phyloP scores from a whole-genome alignment of 2,888 invertebrate species.

The Ochlodes sylvanus region DNA sequence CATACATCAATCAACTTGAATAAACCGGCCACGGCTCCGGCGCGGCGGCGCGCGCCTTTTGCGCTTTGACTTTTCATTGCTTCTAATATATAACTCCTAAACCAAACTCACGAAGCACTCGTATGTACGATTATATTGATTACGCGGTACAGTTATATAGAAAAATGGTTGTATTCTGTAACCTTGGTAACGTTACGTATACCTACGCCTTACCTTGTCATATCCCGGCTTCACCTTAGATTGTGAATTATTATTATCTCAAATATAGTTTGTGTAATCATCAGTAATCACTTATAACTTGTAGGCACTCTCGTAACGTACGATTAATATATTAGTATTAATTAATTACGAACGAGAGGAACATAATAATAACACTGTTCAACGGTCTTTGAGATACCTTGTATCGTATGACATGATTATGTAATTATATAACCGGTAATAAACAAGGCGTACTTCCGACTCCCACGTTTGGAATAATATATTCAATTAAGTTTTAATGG shows the following conservation, averaged over 20 bases:
- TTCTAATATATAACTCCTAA: conserved; percentile 6
- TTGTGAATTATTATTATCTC: no score
- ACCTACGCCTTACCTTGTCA: no score
- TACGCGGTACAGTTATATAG: not conserved
- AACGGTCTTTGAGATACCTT: not conserved
- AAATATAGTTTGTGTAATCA: no score
- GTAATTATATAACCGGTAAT: not conserved
- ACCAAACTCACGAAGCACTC: not conserved
- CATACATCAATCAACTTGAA: conserved; percentile 62
- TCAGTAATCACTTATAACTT: no score
- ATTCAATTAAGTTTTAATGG: conserved; percentile 13
- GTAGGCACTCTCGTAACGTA: no score
- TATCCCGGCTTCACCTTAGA: no score
- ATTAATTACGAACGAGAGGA: not conserved
- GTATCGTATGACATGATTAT: not conserved
- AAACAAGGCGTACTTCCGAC: conserved; percentile 5
- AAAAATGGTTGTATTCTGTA: not conserved
- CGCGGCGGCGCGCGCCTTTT: conserved; percentile 25
- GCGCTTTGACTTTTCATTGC: conserved; percentile 34
- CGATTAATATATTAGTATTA: no score
- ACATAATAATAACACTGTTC: not conserved
- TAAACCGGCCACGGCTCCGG: conserved; percentile 24
- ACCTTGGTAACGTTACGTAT: not conserved
- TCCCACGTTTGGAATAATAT: conserved; percentile 8
- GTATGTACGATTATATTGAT: not conserved